Evolutionary conservation across 2,888 invertebrate species (phyloP), one percentile per base, ranked within the genome.

Genomic region (Drosophila neotestacea): DNA sequence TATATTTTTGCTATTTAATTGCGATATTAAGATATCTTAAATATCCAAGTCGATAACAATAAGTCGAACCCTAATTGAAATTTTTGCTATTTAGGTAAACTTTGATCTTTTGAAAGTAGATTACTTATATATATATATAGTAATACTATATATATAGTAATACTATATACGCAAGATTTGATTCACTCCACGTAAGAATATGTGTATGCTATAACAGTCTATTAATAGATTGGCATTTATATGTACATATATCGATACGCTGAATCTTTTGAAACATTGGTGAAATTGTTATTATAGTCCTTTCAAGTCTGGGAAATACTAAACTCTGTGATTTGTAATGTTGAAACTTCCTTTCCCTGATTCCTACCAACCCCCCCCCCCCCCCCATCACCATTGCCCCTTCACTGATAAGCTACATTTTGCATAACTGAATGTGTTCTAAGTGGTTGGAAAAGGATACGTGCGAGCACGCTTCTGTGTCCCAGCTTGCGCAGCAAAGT

Each of bases 391-490:
- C 16, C 30, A 41, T 58, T 32, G 16, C 41, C 16, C 11, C 30
- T n/a, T n/a, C 63, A 34, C 48, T 62, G 59, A 69, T 73, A 68
- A 59, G 74, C 69, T 63, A 58, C 69, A 74, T 75, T 70, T 74
- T 46, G 76, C 76, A 74, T 75, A 61, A 41, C 74, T 68, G 59
- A 30, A 47, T 34, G 55, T 44, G 34, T 16, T 6, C 9, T 13
- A 47, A 39, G 32, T 13, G 55, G 32, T 27, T 9, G 27, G 22
- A 2, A 22, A 44, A 22, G 13, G 27, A 56, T 74, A 74, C 75
- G 73, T 74, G 70, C 60, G 13, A 64, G 70, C 69, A 73, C 56
- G 69, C 51, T 16, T 2, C 41, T 52, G 39, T 36, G 38, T 28
- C 27, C 30, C 48, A 59, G 73, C 44, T 67, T 54, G 42, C 41